A percentile compares a stretch with the other conserved stretches of the same genome.
Evolutionary conservation across 2,113 vertebrate genomes (phyloP).

Genomic region (Pao palembangensis): DNA sequence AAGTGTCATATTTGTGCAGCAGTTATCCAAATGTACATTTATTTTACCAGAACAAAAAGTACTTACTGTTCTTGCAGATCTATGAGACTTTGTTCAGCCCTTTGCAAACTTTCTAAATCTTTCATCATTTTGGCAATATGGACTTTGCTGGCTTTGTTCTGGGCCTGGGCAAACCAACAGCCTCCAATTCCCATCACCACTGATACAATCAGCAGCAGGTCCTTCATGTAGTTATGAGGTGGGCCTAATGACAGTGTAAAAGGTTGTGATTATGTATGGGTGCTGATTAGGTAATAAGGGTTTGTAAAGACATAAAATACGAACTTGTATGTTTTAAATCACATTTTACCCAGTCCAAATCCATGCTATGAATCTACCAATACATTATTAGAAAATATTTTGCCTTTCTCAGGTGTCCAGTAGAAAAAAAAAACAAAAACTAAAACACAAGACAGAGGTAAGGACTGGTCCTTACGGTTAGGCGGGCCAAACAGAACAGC

Average conservation of each 20-base stretch:
- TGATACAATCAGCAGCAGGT: constrained; percentile 90
- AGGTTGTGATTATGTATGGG: not conserved
- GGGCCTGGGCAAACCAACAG: constrained; percentile 93
- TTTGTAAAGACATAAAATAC: no score
- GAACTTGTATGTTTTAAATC: no score
- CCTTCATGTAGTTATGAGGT: constrained; percentile 97
- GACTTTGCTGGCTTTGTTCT: constrained; percentile 89
- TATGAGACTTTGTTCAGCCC: constrained; percentile 88
- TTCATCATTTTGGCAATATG: constrained; percentile 97
- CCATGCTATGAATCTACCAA: no score
- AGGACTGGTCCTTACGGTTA: constrained; percentile 80
- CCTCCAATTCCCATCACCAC: constrained; percentile 95
- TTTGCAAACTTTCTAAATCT: constrained; percentile 94
- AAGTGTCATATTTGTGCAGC: not conserved
- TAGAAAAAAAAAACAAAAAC: not conserved
- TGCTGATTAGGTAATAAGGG: not conserved
- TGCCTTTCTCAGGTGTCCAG: no score
- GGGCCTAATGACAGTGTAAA: constrained; percentile 74
- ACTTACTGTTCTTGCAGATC: constrained; percentile 91
- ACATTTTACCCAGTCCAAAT: no score
- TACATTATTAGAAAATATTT: no score
- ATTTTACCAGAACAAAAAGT: no score
- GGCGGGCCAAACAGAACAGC: constrained; percentile 94
- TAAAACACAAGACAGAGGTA: not conserved
- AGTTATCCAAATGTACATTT: no score